Conservation (phyloP, 2,888 invertebrate species). For the Noctua comes region DNA sequence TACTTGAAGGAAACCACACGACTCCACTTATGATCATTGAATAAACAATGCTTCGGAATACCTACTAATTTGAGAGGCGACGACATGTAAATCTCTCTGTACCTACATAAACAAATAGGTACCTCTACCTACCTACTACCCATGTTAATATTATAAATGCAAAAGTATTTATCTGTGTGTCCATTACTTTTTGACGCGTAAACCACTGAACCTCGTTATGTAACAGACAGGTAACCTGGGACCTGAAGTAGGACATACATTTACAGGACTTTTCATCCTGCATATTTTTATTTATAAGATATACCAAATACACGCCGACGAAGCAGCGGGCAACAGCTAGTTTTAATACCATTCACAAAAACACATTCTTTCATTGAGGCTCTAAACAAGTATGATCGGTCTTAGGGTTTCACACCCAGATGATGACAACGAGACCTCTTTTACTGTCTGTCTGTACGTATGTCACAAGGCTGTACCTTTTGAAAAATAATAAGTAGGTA, state of each 20-base stretch:
- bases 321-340: not conserved
- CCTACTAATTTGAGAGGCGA: conserved; percentile 15
- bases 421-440: not conserved
- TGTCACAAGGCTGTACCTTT: not conserved
- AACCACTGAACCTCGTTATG: not conserved
- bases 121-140: not conserved
- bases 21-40: conserved; percentile 41
- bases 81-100: conserved; percentile 7
- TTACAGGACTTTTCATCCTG: not conserved
- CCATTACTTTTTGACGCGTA: not conserved
- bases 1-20: conserved; percentile 45
- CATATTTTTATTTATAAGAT: not conserved
- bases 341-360: conserved; percentile 4
- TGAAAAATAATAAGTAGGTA: no score
- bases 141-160: not conserved
- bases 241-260: not conserved
- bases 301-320: not conserved
- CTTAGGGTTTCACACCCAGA: not conserved
- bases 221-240: not conserved
- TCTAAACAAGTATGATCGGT: not conserved
- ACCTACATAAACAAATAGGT: not conserved
- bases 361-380: not conserved
- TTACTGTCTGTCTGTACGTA: not conserved
- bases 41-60: conserved; percentile 38
- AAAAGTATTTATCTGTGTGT: not conserved